Evolutionary conservation across 2,888 invertebrate species (phyloP).

Genomic region (Drosophila tanythrix): DNA sequence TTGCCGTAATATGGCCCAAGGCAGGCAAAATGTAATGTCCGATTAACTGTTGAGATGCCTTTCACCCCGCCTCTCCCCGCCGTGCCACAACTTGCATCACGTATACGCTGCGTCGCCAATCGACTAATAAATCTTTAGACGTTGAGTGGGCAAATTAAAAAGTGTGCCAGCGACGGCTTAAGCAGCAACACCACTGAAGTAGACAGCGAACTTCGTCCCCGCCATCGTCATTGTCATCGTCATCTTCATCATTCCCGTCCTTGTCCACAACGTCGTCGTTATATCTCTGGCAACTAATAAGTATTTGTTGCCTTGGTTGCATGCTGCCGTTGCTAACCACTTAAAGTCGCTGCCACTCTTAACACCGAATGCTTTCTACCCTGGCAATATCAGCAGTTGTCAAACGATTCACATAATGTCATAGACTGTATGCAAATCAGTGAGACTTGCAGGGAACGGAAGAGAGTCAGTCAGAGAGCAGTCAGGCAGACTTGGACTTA

Average conservation of each 20-base stretch:
- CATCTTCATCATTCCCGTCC: background rate
- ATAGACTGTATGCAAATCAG: constrained; percentile 22
- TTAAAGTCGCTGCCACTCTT: constrained; percentile 55
- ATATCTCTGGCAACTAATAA: constrained; percentile 63
- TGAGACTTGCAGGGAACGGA: background rate
- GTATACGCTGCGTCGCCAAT: constrained; percentile 31
- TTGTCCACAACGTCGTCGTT: constrained; percentile 6
- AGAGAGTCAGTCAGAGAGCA: background rate
- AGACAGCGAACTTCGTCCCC: constrained; percentile 39
- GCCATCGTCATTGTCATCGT: background rate
- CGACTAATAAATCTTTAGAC: constrained; percentile 30
- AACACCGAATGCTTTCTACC: background rate
- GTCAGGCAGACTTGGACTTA: background rate
- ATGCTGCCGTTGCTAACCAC: constrained; percentile 65
- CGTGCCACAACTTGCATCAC: background rate
- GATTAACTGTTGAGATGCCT: constrained; percentile 33
- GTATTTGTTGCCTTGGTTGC: constrained; percentile 30
- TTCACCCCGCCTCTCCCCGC: background rate
- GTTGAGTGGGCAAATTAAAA: constrained; percentile 40
- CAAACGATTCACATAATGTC: constrained; percentile 63
- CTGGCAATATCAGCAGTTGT: constrained; percentile 16
- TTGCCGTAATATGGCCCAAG: constrained; percentile 55
- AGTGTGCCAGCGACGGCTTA: constrained; percentile 23
- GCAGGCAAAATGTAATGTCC: constrained; percentile 9
- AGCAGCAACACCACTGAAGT: constrained; percentile 34